These are phyloP conservation scores for Reinhardtius hippoglossoides DNA, from an alignment of 2,113 vertebrate species.

Conservation along the genomic window DNA sequence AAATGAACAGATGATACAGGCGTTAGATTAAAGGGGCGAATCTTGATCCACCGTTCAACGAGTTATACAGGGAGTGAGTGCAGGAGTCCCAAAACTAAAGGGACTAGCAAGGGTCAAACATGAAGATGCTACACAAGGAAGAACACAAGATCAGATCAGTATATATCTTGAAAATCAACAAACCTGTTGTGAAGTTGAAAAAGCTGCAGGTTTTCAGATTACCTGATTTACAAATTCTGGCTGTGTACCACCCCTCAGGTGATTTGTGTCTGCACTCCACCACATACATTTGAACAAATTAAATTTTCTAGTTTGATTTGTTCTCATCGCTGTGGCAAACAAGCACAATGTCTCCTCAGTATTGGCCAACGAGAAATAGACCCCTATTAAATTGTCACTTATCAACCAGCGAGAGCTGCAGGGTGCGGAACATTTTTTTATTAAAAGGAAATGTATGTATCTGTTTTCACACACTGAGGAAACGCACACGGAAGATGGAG, in stretches of 20 bases:
- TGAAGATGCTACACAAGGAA: too few relatives aligned
- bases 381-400: slow-evolving; percentile 69
- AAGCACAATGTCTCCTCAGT: slow-evolving; percentile 48
- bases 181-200: slow-evolving; percentile 34
- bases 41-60: too few relatives aligned
- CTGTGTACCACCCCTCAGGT: slow-evolving; percentile 34
- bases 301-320: slow-evolving; percentile 74
- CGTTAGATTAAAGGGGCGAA: too few relatives aligned
- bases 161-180: not conserved
- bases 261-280: slow-evolving; percentile 39
- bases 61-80: too few relatives aligned
- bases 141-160: too few relatives aligned
- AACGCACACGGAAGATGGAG: slow-evolving; percentile 31
- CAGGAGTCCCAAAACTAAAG: too few relatives aligned
- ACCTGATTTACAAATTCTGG: slow-evolving; percentile 45
- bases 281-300: slow-evolving; percentile 62
- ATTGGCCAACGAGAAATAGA: slow-evolving; percentile 62
- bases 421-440: slow-evolving; percentile 6
- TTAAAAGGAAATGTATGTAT: slow-evolving; percentile 35
- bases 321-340: slow-evolving; percentile 53
- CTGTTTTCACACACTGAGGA: slow-evolving; percentile 36
- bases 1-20: too few relatives aligned
- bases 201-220: slow-evolving; percentile 45
- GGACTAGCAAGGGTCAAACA: too few relatives aligned
- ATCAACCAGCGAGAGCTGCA: slow-evolving; percentile 50